A percentile compares a stretch with the other conserved stretches of the same genome.
Conservation (phyloP, 2,113 vertebrate species). For the Catharus fuscescens region DNA sequence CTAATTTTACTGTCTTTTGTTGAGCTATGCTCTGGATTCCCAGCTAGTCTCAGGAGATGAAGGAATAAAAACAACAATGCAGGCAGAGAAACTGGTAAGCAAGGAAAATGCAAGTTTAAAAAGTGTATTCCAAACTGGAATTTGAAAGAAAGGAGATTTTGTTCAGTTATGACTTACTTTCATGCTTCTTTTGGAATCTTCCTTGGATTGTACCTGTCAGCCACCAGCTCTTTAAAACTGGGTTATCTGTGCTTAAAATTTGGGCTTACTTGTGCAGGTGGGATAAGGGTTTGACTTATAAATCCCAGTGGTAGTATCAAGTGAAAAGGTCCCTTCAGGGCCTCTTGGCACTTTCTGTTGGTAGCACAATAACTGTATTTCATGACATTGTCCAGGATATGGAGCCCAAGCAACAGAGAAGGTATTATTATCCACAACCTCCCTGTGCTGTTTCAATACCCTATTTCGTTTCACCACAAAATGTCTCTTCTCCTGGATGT, state of each 20-base stretch:
- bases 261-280: not conserved
- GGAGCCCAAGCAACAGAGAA: not conserved
- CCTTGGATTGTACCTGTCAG: not conserved
- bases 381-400: not conserved
- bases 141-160: not conserved
- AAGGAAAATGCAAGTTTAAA: not conserved
- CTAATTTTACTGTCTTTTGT: not conserved
- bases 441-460: not conserved
- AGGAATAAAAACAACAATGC: not conserved
- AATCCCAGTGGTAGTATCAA: not conserved
- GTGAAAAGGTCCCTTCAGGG: not conserved
- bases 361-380: not conserved
- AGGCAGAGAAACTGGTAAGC: not conserved
- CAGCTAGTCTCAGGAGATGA: not conserved
- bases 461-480: not conserved
- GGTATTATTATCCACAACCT: not conserved
- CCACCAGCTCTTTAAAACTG: not conserved
- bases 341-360: conserved; percentile 3
- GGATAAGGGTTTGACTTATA: not conserved
- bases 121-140: not conserved
- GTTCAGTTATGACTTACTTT: not conserved
- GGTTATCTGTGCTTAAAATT: not conserved
- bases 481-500: not conserved
- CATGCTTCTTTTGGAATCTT: not conserved
- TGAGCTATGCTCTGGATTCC: not conserved